A percentile compares a stretch with the other conserved stretches of the same genome.
Conservation (phyloP, 2,888 invertebrate genomes). For the Gnatocerus cornutus region DNA sequence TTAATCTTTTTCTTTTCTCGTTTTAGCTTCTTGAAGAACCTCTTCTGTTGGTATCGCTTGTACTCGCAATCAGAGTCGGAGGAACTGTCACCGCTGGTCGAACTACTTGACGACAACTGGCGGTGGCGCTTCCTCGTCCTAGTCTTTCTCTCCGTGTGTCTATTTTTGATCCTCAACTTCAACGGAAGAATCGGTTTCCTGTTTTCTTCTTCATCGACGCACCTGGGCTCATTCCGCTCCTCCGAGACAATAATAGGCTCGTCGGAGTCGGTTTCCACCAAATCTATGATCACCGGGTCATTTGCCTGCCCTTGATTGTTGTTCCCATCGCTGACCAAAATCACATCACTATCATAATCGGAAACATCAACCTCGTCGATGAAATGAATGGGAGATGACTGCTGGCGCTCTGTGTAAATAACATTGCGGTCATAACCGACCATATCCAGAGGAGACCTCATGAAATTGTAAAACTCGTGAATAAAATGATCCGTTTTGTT, state of each 20-base stretch:
- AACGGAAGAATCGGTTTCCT: constrained; percentile 58
- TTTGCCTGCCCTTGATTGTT: constrained; percentile 44
- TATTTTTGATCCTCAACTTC: constrained; percentile 61
- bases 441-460: constrained; percentile 90
- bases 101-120: constrained; percentile 39
- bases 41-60: constrained; percentile 50
- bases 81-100: constrained; percentile 49
- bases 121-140: constrained; percentile 30
- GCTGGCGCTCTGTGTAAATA: constrained; percentile 74
- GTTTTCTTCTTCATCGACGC: constrained; percentile 42
- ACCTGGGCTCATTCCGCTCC: constrained; percentile 48
- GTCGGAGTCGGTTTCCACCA: constrained; percentile 63
- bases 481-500: constrained; percentile 88
- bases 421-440: constrained; percentile 85
- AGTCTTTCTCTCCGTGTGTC: constrained; percentile 57
- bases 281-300: constrained; percentile 62
- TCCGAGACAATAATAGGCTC: constrained; percentile 63
- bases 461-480: constrained; percentile 91
- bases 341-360: constrained; percentile 68
- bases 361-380: constrained; percentile 59
- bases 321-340: constrained; percentile 61
- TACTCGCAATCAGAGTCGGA: constrained; percentile 50
- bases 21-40: constrained; percentile 44
- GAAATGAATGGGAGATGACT: constrained; percentile 42
- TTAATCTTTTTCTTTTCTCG: constrained; percentile 29